A percentile compares a stretch with the other conserved stretches of the same genome.
Conservation (phyloP, 2,888 invertebrate genomes). For the Mylabris sibirica region DNA sequence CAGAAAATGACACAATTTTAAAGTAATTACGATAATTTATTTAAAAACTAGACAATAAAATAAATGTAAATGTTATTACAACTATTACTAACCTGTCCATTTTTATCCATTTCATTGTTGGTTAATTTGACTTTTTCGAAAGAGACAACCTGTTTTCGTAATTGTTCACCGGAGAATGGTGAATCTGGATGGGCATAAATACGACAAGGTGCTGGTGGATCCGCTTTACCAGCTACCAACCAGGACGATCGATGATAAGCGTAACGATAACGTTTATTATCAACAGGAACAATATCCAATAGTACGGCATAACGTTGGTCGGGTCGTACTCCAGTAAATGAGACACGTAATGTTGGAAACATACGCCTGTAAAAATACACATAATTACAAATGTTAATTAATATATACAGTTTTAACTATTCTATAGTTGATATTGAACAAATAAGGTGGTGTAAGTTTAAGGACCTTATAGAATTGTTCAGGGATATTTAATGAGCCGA, state of each 20-base stretch:
- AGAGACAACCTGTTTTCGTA: constrained; percentile 79
- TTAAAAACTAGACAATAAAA: background rate
- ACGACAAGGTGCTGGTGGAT: constrained; percentile 75
- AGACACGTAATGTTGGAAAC: constrained; percentile 82
- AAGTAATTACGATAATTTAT: background rate
- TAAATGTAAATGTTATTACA: background rate
- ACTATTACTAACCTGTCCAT: constrained; percentile 72
- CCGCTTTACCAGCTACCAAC: constrained; percentile 84
- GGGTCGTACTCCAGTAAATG: constrained; percentile 73
- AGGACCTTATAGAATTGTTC: background rate
- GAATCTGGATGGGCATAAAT: constrained; percentile 83
- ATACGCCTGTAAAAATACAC: constrained; percentile 69
- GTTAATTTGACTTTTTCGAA: constrained; percentile 87
- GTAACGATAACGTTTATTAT: constrained; percentile 80
- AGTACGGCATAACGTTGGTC: constrained; percentile 76
- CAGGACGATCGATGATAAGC: constrained; percentile 85
- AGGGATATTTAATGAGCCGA: constrained; percentile 47
- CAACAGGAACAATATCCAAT: constrained; percentile 82
- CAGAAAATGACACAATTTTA: background rate
- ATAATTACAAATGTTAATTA: background rate
- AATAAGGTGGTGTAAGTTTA: background rate
- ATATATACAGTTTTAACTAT: background rate
- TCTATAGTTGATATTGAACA: background rate
- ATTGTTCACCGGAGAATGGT: constrained; percentile 80
- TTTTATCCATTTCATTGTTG: constrained; percentile 83